Percentiles rank a stretch among this genome's conserved stretches.
Conservation (phyloP, 2,888 invertebrate species). For the Disparrhopalites patrizii region DNA sequence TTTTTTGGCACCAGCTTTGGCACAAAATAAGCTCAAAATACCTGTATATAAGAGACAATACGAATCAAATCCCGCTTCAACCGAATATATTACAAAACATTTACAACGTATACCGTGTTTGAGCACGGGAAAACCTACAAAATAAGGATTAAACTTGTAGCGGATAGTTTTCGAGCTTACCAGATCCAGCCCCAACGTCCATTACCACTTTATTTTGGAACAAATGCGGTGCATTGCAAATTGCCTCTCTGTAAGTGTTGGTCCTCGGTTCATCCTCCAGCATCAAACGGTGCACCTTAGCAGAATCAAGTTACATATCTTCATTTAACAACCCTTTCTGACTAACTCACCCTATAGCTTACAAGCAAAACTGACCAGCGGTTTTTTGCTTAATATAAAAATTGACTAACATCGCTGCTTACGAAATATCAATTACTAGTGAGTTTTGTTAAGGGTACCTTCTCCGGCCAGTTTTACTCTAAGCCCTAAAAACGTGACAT, state of each 20-base stretch:
- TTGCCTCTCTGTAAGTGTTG: slow-evolving; percentile 73
- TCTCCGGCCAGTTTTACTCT: no score
- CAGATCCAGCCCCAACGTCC: slow-evolving; percentile 82
- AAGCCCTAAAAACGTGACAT: no score
- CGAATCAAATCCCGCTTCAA: no score
- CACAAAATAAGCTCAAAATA: slow-evolving; percentile 84
- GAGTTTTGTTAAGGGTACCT: no score
- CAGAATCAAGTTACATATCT: slow-evolving; percentile 41
- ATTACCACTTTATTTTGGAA: slow-evolving; percentile 76
- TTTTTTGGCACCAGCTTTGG: slow-evolving; percentile 80
- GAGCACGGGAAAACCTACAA: no score
- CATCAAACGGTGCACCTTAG: slow-evolving; percentile 79
- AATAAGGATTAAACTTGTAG: neutral
- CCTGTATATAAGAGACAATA: no score
- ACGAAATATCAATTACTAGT: no score
- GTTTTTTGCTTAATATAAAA: no score
- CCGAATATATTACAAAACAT: no score
- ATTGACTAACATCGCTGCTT: no score
- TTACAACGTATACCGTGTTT: no score
- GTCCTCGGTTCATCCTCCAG: slow-evolving; percentile 71
- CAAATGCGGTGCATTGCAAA: slow-evolving; percentile 60
- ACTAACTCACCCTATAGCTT: neutral
- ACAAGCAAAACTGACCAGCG: no score
- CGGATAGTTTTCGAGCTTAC: slow-evolving; percentile 47
- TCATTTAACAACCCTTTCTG: slow-evolving; percentile 21